Base-by-base conservation (phyloP, 1,140 invertebrate species). In the Rhyzopertha dominica region DNA sequence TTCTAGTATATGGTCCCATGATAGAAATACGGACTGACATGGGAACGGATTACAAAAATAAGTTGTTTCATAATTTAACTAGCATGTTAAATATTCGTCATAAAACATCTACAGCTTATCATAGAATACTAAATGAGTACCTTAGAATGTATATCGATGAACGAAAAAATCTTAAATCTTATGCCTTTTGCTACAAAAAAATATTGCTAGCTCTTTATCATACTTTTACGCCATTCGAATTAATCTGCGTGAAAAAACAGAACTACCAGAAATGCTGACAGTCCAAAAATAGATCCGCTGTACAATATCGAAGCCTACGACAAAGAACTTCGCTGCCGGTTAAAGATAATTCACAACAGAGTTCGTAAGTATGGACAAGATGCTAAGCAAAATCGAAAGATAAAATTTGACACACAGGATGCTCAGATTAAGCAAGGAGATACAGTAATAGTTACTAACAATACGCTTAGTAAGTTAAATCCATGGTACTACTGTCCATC, bases 21-120 rank as follows among this genome's bases (percentile, higher is more conserved):
- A 23, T 38, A 25, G 43, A 41, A 29, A 26, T 45, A 3, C 23
- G 35, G 14, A 45, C 43, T n/a, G 17, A 45, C 18, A 40, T 41
- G 31, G 41, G 22, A 4, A 26, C 35, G 10, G 24, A 39, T n/a
- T 39, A 39, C 20, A 35, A 31, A n/a, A 42, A 39, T 39, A 5
- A 39, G 26, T 2, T 39, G 2, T 39, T 39, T n/a, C 2, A 12
- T n/a, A 39, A 39, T 4, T n/a, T 26, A 2, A 2, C 12, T 3
- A 35, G 2, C n/a, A n/a, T 39, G 28, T 25, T 39, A 26, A 17
- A 26, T 1, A 43, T 36, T 7, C 8, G 18, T 10, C 19, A 7
- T 17, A 36, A 36, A 38, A 38, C 28, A 9, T 36, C 4, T 20
- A 43, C 41, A 5, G 41, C 41, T 3, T 43, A 43, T 22, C 22